Evolutionary conservation across 1,140 invertebrate species (phyloP).

Genomic region (Ganaspis sp.): DNA sequence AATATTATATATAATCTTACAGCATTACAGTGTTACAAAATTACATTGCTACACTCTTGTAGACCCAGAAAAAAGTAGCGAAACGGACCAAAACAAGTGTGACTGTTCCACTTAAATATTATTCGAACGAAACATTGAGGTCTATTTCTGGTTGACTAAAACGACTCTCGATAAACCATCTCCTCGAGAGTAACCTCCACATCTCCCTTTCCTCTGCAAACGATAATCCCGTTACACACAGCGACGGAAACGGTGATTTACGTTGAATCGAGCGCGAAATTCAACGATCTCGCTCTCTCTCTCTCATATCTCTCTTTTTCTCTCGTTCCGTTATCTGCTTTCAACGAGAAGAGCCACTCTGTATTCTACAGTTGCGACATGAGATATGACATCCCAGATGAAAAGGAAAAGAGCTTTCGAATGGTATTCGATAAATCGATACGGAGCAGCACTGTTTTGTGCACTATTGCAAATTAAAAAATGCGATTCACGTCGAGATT

Average conservation of each 20-base stretch:
- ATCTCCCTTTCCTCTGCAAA: background rate
- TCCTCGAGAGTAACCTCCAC: background rate
- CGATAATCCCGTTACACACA: constrained; percentile 4
- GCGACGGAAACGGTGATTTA: constrained; percentile 21
- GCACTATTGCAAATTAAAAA: constrained; percentile 7
- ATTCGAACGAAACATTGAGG: background rate
- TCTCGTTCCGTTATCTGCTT: constrained; percentile 15
- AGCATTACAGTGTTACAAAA: too few relatives aligned
- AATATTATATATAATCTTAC: too few relatives aligned
- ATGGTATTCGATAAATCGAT: constrained; percentile 4
- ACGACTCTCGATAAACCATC: background rate
- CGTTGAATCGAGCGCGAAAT: constrained; percentile 24
- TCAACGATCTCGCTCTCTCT: background rate
- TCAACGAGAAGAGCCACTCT: constrained; percentile 26
- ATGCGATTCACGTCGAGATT: background rate
- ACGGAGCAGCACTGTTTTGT: background rate
- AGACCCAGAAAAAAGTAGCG: too few relatives aligned
- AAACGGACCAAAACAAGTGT: too few relatives aligned
- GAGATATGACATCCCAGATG: constrained; percentile 22
- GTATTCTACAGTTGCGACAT: constrained; percentile 17
- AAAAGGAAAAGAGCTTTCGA: constrained; percentile 9
- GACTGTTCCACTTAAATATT: too few relatives aligned
- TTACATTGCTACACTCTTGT: too few relatives aligned
- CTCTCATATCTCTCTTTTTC: background rate
- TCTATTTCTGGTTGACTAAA: background rate